phyloP scores from a whole-genome alignment of 1,140 invertebrate species.

The Brachionus paranguensis region DNA sequence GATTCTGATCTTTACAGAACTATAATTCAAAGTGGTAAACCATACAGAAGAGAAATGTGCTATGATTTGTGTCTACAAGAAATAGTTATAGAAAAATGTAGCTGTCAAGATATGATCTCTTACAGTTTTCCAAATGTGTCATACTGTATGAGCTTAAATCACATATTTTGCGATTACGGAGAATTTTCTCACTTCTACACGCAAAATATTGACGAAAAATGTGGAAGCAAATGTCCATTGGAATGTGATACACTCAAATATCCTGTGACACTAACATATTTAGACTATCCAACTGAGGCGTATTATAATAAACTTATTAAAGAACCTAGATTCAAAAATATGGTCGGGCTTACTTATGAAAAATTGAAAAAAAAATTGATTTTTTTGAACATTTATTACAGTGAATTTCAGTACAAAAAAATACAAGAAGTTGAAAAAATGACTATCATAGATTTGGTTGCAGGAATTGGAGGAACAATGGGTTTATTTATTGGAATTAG shows the following conservation, averaged over 20 bases:
- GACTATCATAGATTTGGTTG: not conserved
- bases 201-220: not conserved
- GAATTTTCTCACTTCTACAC: not conserved
- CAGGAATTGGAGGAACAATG: conserved; percentile 23
- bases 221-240: not conserved
- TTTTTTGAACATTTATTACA: conserved; percentile 13
- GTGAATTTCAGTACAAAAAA: conserved; percentile 13
- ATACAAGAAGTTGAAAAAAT: conserved; percentile 37
- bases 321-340: not conserved
- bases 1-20: conserved; percentile 1
- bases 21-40: not conserved
- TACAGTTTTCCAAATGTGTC: not conserved
- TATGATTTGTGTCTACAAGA: conserved; percentile 31
- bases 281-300: conserved; percentile 13
- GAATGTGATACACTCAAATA: conserved; percentile 5
- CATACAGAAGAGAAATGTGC: not conserved
- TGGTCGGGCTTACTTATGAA: not conserved
- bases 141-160: not conserved
- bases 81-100: not conserved
- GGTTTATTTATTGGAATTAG: conserved; percentile 34
- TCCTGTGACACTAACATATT: not conserved
- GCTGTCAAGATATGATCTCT: not conserved
- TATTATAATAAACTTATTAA: not conserved
- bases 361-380: not conserved
- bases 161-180: not conserved